Percentiles rank a stretch among this genome's conserved stretches.
phyloP scores from a whole-genome alignment of 2,888 invertebrate species.

The Mystacides longicornis region DNA sequence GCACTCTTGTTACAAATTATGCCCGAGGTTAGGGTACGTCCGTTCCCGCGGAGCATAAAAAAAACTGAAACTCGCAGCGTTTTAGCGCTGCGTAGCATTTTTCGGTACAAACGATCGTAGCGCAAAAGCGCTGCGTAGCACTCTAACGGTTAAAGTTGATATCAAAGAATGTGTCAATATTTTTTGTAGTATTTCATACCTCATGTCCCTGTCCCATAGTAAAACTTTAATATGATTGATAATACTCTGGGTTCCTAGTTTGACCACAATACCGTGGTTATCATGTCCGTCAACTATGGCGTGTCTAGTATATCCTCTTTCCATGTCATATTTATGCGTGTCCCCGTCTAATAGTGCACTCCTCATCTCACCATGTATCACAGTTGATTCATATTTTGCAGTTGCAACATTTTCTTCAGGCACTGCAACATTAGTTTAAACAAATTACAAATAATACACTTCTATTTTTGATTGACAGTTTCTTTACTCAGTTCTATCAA shows the following conservation, averaged over 20 bases:
- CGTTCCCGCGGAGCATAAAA: no score
- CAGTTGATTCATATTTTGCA: conserved; percentile 71
- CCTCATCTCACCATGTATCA: conserved; percentile 84
- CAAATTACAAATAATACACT: not conserved
- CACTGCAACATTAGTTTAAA: conserved; percentile 44
- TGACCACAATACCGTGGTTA: conserved; percentile 74
- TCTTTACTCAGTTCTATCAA: no score
- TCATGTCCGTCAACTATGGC: conserved; percentile 70
- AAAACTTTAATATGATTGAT: conserved; percentile 89
- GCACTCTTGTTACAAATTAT: no score
- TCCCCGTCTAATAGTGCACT: conserved; percentile 86
- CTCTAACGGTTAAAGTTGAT: no score
- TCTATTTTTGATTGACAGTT: no score
- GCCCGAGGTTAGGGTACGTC: no score
- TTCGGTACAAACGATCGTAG: no score
- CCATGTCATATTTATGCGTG: conserved; percentile 80
- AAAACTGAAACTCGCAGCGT: no score
- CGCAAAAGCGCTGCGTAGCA: no score
- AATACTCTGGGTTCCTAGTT: conserved; percentile 76
- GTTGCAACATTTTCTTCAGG: conserved; percentile 91
- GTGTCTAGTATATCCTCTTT: conserved; percentile 85
- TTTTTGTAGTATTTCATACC: no score
- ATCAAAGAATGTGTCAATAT: no score
- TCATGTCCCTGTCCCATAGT: conserved; percentile 89
- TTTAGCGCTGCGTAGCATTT: no score